Evolutionary conservation across 2,888 invertebrate species (phyloP), one percentile per base, ranked within the genome.

Genomic region (Leptinotarsa peninsularis): DNA sequence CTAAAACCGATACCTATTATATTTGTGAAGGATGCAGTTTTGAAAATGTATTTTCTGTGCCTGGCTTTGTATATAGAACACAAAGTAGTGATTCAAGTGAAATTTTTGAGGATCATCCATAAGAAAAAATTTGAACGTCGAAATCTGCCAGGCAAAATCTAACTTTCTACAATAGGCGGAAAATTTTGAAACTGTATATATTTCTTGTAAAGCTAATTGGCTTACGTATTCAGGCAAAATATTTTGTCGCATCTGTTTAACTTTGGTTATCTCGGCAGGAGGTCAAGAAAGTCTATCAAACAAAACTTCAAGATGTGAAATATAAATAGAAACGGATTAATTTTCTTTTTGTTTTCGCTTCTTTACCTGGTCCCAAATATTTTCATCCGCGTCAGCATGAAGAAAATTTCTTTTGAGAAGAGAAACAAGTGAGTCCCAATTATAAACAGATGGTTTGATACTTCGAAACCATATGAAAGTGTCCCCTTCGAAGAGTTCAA

Each of bases 341-440:
- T 58, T 60, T 10, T 33, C 13, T 54, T 56, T 56, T n/a, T 73
- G 73, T 33, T 68, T 68, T 15, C 68, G 27, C n/a, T 68, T 17
- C 54, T 73, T 73, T 27, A 73, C 56, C 23, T 68, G 21, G 49
- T 73, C 68, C 73, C 73, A 73, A 23, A 68, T 49, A 14, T 73
- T 27, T 18, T 73, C 73, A n/a, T 73, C 67, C 4, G 49, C 49
- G n/a, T 67, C 58, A 43, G 58, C 33, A 54, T 23, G n/a, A 10
- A 73, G 18, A 67, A 73, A 73, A 5, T 73, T 67, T 14, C 56
- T 67, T 50, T 63, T 72, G 17, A 72, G 54, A 5, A 66, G 43
- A 66, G 54, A 18, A 71, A 75, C 60, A 43, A 21, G 21, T 21
- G 21, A 56, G 56, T 54, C 21, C 58, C 58, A 70, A 56, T 56